These are phyloP conservation scores for Mionectes macconnelli DNA, from an alignment of 2,113 vertebrate genomes.

Conservation along the genomic window DNA sequence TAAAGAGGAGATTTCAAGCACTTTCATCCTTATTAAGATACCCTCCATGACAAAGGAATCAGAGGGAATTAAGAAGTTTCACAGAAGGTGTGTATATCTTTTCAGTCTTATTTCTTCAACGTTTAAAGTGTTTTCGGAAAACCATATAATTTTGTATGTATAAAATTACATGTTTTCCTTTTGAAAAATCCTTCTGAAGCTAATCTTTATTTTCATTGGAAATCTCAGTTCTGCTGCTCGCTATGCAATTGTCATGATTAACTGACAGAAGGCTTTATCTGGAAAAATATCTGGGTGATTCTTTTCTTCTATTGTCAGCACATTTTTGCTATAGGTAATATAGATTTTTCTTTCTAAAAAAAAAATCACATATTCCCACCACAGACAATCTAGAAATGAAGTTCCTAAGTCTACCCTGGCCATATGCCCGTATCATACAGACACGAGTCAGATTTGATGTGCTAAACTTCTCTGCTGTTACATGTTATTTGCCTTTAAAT, in stretches of 20 bases:
- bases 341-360: not conserved
- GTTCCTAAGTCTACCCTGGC: not conserved
- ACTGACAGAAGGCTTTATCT: not conserved
- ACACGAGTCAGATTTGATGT: not conserved
- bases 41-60: not conserved
- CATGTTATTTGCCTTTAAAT: not conserved
- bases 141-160: not conserved
- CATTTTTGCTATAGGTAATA: not conserved
- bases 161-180: not conserved
- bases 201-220: not conserved
- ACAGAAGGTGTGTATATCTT: not conserved
- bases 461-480: not conserved
- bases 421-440: rapidly evolving
- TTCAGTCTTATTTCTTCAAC: not conserved
- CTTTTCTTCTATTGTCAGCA: not conserved
- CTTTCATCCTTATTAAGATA: not conserved
- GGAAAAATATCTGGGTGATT: not conserved
- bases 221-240: not conserved
- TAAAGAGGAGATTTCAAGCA: not conserved
- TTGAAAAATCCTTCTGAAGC: not conserved
- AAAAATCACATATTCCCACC: not conserved
- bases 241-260: not conserved
- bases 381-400: not conserved
- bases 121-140: not conserved
- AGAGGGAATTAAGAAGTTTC: not conserved